Conservation (phyloP, 2,113 vertebrate genomes). For the Aythya baeri region DNA sequence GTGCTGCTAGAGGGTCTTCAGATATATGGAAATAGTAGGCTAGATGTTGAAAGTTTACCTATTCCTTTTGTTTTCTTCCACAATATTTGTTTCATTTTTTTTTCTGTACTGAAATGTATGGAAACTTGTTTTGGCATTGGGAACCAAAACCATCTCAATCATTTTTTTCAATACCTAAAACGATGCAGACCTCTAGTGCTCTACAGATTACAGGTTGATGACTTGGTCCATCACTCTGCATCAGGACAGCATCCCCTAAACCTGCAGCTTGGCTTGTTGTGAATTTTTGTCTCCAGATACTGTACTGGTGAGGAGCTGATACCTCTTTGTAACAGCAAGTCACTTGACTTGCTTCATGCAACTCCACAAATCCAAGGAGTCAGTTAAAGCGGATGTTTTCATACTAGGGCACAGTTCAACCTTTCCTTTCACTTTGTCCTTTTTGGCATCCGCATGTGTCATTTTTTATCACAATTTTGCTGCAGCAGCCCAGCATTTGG, state of each 20-base stretch:
- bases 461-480: conserved; percentile 1
- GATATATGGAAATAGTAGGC: neutral
- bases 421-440: neutral
- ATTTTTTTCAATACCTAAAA: neutral
- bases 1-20: neutral
- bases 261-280: neutral
- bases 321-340: neutral
- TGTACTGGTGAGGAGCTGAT: neutral
- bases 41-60: neutral
- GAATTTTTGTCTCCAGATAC: neutral
- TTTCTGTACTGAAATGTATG: neutral
- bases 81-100: neutral
- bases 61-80: neutral
- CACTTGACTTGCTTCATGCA: neutral
- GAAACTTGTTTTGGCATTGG: neutral
- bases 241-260: neutral
- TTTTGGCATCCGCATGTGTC: neutral
- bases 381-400: neutral
- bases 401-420: neutral
- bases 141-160: rapidly evolving
- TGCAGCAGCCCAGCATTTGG: neutral
- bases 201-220: neutral
- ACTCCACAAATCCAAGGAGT: neutral
- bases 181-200: neutral
- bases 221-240: neutral